Conservation (phyloP, 2,113 vertebrate genomes). For the Nicator chloris region DNA sequence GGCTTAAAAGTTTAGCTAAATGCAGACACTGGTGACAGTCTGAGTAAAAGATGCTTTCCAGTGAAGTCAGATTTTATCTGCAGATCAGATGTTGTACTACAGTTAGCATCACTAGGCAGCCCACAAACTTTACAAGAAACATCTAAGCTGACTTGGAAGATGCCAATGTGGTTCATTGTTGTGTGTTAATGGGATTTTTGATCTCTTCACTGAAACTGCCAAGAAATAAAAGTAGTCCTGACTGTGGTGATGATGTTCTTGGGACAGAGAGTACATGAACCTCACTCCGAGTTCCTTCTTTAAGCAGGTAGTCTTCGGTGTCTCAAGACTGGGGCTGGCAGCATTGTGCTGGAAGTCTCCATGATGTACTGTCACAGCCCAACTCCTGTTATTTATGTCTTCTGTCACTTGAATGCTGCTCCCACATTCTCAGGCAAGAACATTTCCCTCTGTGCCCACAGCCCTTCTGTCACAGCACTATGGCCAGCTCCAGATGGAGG, state of each 20-base stretch:
- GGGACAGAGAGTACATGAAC: not conserved
- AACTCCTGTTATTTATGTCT: not conserved
- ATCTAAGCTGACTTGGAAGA: not conserved
- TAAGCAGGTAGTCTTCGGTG: not conserved
- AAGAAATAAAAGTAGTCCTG: not conserved
- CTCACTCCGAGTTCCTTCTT: not conserved
- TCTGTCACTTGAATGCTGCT: not conserved
- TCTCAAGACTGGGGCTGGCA: not conserved
- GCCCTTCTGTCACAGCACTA: not conserved
- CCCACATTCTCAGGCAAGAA: not conserved
- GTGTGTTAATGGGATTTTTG: not conserved
- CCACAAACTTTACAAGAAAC: not conserved
- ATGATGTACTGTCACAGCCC: not conserved
- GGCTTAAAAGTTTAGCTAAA: not conserved
- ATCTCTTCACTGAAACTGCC: not conserved
- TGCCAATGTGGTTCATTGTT: not conserved
- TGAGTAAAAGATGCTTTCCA: not conserved
- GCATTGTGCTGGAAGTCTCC: not conserved
- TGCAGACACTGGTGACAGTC: not conserved
- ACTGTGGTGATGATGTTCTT: not conserved
- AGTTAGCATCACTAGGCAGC: not conserved
- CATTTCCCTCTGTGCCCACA: not conserved
- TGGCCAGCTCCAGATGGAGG: not conserved
- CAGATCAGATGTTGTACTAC: not conserved
- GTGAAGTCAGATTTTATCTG: not conserved